phyloP scores from a whole-genome alignment of 2,888 invertebrate species.

The Taphrorychus bicolor region DNA sequence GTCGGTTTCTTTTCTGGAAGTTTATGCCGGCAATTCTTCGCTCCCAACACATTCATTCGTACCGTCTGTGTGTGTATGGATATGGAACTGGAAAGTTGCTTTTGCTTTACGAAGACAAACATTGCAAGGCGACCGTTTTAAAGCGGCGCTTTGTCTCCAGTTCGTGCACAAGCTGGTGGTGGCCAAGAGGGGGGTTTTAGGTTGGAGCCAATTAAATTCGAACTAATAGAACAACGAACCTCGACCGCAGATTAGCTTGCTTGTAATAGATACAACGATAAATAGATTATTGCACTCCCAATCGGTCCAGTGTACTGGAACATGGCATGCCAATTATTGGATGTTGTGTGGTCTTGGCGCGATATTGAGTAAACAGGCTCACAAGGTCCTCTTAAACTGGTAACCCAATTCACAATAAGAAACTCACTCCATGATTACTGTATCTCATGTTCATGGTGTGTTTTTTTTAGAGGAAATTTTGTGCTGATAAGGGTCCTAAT shows the following conservation, averaged over 20 bases:
- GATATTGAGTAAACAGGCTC: too few species aligned
- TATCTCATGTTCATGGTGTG: too few species aligned
- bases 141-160: not conserved
- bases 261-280: not conserved
- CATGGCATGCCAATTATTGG: not conserved
- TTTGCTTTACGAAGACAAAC: not conserved
- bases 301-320: not conserved
- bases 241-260: not conserved
- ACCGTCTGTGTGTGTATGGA: not conserved
- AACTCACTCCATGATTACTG: too few species aligned
- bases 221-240: not conserved
- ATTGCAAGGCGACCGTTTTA: too few species aligned
- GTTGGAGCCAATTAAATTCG: not conserved
- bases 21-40: slow-evolving; percentile 56
- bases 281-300: not conserved
- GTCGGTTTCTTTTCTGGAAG: slow-evolving; percentile 47
- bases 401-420: too few species aligned
- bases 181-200: too few species aligned
- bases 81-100: slow-evolving; percentile 3
- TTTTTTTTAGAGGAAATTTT: too few species aligned
- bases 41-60: slow-evolving; percentile 40
- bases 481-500: too few species aligned
- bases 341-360: not conserved
- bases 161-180: not conserved
- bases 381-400: too few species aligned